Percentiles rank a stretch among this genome's conserved stretches.
phyloP scores from a whole-genome alignment of 2,113 vertebrate species.

The Corynorhinus townsendii region DNA sequence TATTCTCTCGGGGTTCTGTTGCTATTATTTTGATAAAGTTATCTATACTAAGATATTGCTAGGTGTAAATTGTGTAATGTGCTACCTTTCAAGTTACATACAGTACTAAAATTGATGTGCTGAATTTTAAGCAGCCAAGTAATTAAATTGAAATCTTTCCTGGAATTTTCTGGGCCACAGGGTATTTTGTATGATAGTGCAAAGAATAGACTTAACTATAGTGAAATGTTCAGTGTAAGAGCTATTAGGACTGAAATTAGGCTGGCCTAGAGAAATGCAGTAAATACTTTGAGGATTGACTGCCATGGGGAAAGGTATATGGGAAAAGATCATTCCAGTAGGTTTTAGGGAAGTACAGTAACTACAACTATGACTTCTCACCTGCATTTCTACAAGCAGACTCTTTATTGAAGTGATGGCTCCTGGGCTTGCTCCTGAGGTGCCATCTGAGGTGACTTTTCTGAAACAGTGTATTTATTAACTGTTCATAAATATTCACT shows the following conservation, averaged over 20 bases:
- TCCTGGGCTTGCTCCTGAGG: neutral
- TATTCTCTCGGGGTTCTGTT: neutral
- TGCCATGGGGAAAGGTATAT: neutral
- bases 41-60: neutral
- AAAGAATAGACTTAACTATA: neutral
- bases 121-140: neutral
- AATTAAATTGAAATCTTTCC: conserved; percentile 12
- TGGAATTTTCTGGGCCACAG: neutral
- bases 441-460: neutral
- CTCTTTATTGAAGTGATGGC: neutral
- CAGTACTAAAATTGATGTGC: neutral
- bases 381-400: neutral
- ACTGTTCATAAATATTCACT: neutral
- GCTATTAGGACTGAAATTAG: neutral
- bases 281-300: neutral
- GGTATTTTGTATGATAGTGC: neutral
- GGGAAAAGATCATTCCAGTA: neutral
- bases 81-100: neutral
- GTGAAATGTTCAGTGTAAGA: neutral
- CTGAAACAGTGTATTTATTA: neutral
- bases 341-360: neutral
- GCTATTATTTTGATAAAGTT: conserved; percentile 5
- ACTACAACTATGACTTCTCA: neutral
- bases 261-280: neutral
- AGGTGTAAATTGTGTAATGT: neutral